These are phyloP conservation scores for Halictus ligatus DNA, from an alignment of 2,888 invertebrate genomes.

Conservation along the genomic window DNA sequence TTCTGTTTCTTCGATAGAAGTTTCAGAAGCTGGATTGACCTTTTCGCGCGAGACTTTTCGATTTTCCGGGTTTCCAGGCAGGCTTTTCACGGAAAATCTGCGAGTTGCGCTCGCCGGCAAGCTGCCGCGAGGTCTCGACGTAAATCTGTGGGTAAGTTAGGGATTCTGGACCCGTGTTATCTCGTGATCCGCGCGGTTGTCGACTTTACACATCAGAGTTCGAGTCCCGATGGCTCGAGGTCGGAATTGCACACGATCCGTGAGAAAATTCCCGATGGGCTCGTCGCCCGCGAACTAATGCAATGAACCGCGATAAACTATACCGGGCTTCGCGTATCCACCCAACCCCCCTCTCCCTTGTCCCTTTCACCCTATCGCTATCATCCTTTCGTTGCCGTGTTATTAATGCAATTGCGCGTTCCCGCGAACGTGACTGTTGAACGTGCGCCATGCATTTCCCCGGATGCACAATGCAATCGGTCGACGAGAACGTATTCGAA, in stretches of 20 bases:
- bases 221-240: constrained; percentile 23
- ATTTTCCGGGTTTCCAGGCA: background rate
- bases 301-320: constrained; percentile 49
- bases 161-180: constrained; percentile 28
- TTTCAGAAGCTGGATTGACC: background rate
- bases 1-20: too few relatives aligned
- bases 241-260: constrained; percentile 38
- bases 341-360: background rate
- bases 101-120: background rate
- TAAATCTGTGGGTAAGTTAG: constrained; percentile 18
- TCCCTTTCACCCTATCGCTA: background rate
- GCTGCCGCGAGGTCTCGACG: constrained; percentile 7
- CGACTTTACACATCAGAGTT: constrained; percentile 22
- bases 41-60: background rate
- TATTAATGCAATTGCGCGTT: constrained; percentile 62
- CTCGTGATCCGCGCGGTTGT: constrained; percentile 22
- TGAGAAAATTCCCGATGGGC: constrained; percentile 25
- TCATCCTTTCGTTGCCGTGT: constrained; percentile 21
- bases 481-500: constrained; percentile 20
- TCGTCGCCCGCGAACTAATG: constrained; percentile 24
- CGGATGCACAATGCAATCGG: constrained; percentile 22
- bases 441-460: constrained; percentile 26
- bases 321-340: background rate
- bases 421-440: constrained; percentile 43
- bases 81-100: background rate